Evolutionary conservation across 2,888 invertebrate genomes (phyloP), one percentile per base, ranked within the genome.

Genomic region (Podotricha telesiphe): DNA sequence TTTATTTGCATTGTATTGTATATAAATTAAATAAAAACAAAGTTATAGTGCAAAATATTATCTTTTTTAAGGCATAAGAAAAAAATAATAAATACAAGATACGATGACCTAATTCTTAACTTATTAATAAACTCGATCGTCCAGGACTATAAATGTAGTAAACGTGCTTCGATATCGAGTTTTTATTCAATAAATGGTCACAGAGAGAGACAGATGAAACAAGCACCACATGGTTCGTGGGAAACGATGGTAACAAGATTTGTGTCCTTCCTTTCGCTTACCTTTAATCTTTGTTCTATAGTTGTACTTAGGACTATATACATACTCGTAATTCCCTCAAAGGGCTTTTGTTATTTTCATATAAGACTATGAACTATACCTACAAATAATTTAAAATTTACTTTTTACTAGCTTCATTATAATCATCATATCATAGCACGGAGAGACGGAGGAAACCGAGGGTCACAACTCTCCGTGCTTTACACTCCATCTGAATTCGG

Each of bases 181-280:
- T 67, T 69, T 68, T 62, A 28, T 61, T 65, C 45, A 58, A 63
- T 70, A 67, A 68, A 64, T 65, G 59, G 65, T 73, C 75, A 73
- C 74, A 73, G 79, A 86, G 81, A 73, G 81, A 75, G 80, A 80
- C 69, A 69, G 73, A 72, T 73, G 75, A 73, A 72, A 70, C 71
- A 75, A 79, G 80, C 70, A 77, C 76, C 78, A 78, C 83, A 78
- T 75, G 79, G 78, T 79, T 83, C 90, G 90, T 91, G 91, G 85
- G 90, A 91, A 90, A 84, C 83, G 77, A 80, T 81, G 80, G 82
- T 82, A 87, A 83, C 84, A 85, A 84, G 82, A 81, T 84, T 83
- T 86, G 79, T 86, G 86, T 86, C 84, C 84, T 87, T 83, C 86
- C 86, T 87, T 88, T 89, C 86, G 85, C 83, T 86, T 76, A 77